Evolutionary conservation across 1,140 invertebrate genomes (phyloP), one percentile per base, ranked within the genome.

Genomic region (Coelopa frigida): DNA sequence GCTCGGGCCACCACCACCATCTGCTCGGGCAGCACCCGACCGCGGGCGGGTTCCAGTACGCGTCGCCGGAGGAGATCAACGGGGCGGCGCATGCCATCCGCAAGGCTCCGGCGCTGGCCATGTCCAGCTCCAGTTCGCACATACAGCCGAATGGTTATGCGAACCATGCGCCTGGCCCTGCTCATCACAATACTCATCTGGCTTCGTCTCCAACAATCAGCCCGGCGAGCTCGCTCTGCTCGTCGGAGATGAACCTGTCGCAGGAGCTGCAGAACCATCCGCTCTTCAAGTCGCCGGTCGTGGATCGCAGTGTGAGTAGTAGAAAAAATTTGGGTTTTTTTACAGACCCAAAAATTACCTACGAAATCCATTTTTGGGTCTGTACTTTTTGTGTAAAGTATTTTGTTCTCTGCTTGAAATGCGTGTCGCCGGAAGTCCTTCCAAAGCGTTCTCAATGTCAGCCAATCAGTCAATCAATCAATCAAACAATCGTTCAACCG

Each of bases 271-370:
- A 69, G 50, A 65, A 69, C 47, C 66, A 69, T 65, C 66, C 66
- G 39, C 52, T 69, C 18, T 69, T 69, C 47, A 68, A 69, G 44
- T 57, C 51, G 17, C 66, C 66, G 46, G 54, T 52, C 37, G 66
- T 69, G 45, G 65, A 69, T 53, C 56, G 62, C 53, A 69, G 62
- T 54, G 66, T 69, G 64, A 69, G 66, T 69, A 59, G n/a, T n/a
- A n/a, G n/a, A 29, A 29, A 33, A 4, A 10, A 33, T 14, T 3
- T 14, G 17, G 11, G 12, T 20, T 35, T 35, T 15, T n/a, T 36
- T 38, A 21, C 22, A 22, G 3, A 38, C 14, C 6, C 24, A 38
- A 38, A 38, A 22, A 23, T 38, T 38, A 38, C 24, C 24, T 38
- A 23, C 24, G 24, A 31, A 31, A 12, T 31, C 29, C 3, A 31